Base-by-base conservation (phyloP, 92 coral and sea anemone species). In the Epizoanthus ramosus region DNA sequence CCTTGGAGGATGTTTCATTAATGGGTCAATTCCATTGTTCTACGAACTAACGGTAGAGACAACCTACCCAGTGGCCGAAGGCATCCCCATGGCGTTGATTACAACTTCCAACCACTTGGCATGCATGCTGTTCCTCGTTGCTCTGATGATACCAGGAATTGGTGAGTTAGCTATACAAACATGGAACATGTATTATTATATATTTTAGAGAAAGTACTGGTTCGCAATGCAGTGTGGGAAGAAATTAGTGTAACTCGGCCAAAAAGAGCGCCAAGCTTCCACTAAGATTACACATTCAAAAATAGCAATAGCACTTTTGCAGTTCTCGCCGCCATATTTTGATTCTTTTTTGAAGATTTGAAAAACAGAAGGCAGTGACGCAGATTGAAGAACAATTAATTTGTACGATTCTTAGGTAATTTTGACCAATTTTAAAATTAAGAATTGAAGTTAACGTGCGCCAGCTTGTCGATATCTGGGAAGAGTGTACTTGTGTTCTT, bases 1-100 rank as follows among this genome's bases (percentile, higher is more conserved):
- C 68, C 87, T 93, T 7, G 98, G 98, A 23, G 98, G 98, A 13
- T 93, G 98, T 87, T 91, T 93, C 68, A 91, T 93, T 84, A 93
- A 93, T 71, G 94, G 98, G 17, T 93, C 98, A 45, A 93, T 93
- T 52, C 98, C 98, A 10, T 59, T 93, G 81, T 91, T 93, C 79
- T 93, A 89, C 80, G 94, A 91, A 71, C 80, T 93, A 35, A 89
- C 93, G 4, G 92, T 93, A 4, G 98, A 93, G 75, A 88, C 92
- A 17, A 93, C 98, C 0, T 93, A 91, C 79, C 98, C 98, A 0
- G 85, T 93, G 8, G 98, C 98, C 5, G 98, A 93, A 31, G 98
- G 98, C 13, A 89, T 93, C 57, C 98, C 98, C 18, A 93, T 93
- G 94, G 90, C 98, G 18, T 58, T 93, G 22, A 87, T 93, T 28